These are phyloP conservation scores for Crematogaster levior DNA, from an alignment of 2,888 invertebrate species.

Conservation along the genomic window DNA sequence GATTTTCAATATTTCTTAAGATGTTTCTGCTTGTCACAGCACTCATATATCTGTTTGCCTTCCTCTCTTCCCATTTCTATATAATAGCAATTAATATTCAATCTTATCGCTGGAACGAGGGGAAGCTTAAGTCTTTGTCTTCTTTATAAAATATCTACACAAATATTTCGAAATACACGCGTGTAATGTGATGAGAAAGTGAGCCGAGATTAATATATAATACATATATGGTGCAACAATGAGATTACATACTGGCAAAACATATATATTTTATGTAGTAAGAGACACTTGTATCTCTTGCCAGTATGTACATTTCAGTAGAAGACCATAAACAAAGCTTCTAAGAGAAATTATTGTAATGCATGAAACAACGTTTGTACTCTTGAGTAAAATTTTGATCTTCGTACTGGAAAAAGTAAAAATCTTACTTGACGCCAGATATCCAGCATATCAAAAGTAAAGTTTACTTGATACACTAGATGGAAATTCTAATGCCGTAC, in stretches of 20 bases:
- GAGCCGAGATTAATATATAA: conserved; percentile 55
- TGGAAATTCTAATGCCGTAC: conserved; percentile 88
- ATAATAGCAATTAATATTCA: conserved; percentile 45
- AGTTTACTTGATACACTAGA: conserved; percentile 2
- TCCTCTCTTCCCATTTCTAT: conserved; percentile 30
- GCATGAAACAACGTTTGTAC: conserved; percentile 67
- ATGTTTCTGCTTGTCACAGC: conserved; percentile 50
- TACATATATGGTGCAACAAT: conserved; percentile 49
- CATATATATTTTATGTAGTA: background rate
- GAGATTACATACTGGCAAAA: conserved; percentile 55
- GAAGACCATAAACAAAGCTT: conserved; percentile 49
- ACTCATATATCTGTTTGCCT: conserved; percentile 42
- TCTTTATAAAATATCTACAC: conserved; percentile 48
- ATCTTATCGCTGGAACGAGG: conserved; percentile 36
- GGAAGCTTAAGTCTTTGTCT: conserved; percentile 48
- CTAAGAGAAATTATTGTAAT: conserved; percentile 43
- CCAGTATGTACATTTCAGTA: conserved; percentile 22
- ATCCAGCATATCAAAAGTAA: background rate
- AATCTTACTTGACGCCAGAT: conserved; percentile 53
- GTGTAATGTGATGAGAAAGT: conserved; percentile 29
- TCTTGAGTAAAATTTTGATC: conserved; percentile 61
- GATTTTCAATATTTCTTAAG: conserved; percentile 77
- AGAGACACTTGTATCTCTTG: conserved; percentile 13
- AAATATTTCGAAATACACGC: conserved; percentile 27
- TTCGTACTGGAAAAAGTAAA: conserved; percentile 52